Conservation (phyloP, 2,113 vertebrate genomes). For the Alectura lathami region DNA sequence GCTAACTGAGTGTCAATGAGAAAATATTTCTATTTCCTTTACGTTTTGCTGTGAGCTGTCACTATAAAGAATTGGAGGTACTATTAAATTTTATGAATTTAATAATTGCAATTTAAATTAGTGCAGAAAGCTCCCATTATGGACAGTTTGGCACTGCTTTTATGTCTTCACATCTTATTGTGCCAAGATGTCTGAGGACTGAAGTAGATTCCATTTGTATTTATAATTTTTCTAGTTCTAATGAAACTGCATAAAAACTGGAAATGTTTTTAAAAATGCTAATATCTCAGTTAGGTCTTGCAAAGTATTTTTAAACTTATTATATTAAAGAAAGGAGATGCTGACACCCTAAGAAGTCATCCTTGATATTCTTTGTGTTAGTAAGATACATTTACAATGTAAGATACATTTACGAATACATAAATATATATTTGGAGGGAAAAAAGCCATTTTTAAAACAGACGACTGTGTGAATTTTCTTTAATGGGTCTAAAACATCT, state of each 20-base stretch:
- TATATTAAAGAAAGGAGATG: not conserved
- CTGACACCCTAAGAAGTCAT: not conserved
- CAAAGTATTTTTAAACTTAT: not conserved
- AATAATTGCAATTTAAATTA: not conserved
- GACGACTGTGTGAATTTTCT: not conserved
- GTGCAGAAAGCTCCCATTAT: not conserved
- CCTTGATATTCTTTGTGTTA: not conserved
- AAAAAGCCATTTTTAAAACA: not conserved
- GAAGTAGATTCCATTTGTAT: not conserved
- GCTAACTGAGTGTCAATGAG: not conserved
- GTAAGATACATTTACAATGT: not conserved
- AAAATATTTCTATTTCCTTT: not conserved
- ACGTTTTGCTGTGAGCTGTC: not conserved
- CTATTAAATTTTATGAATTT: not conserved
- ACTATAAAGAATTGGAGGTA: not conserved
- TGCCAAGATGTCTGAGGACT: not conserved
- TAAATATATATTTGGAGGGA: not conserved
- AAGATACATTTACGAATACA: no score
- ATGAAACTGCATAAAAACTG: not conserved
- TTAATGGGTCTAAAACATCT: not conserved
- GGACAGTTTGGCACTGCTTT: not conserved
- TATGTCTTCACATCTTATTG: not conserved
- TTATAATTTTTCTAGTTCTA: not conserved
- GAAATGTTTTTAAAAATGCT: not conserved
- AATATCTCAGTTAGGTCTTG: not conserved